A percentile compares a stretch with the other conserved stretches of the same genome.
Conservation (phyloP, 2,888 invertebrate genomes). For the Aspidiotus rigidus region DNA sequence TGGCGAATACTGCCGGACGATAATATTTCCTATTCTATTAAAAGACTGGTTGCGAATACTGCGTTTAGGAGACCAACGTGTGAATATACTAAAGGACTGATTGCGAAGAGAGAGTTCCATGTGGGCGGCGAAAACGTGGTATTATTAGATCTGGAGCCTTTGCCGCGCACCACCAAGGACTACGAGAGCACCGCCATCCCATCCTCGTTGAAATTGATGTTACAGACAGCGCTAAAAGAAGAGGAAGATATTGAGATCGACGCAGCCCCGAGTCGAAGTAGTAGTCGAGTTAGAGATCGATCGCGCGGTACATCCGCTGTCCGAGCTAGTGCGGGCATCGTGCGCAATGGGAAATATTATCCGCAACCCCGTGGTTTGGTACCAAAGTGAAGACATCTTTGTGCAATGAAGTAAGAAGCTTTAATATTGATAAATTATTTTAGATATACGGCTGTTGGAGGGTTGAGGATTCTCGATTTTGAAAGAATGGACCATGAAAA, state of each 20-base stretch:
- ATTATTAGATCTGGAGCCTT: conserved; percentile 64
- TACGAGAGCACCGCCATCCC: conserved; percentile 62
- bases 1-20: conserved; percentile 50
- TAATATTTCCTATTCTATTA: conserved; percentile 36
- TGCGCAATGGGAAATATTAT: conserved; percentile 37
- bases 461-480: too few relatives aligned
- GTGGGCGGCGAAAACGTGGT: conserved; percentile 57
- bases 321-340: conserved; percentile 32
- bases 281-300: conserved; percentile 34
- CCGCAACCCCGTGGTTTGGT: conserved; percentile 40
- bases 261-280: conserved; percentile 36
- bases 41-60: conserved; percentile 35
- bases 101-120: conserved; percentile 28
- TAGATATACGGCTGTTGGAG: too few relatives aligned
- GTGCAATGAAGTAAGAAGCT: background rate
- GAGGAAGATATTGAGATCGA: conserved; percentile 42
- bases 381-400: conserved; percentile 38
- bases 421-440: too few relatives aligned
- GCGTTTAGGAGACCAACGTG: conserved; percentile 53
- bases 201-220: conserved; percentile 60
- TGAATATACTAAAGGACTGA: conserved; percentile 34
- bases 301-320: conserved; percentile 33
- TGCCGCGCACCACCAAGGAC: conserved; percentile 63
- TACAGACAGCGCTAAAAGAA: conserved; percentile 51
- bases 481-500: too few relatives aligned